Percentiles rank a stretch among this genome's conserved stretches.
Evolutionary conservation across 2,888 invertebrate genomes (phyloP).

Genomic region (Cephalotes varians): DNA sequence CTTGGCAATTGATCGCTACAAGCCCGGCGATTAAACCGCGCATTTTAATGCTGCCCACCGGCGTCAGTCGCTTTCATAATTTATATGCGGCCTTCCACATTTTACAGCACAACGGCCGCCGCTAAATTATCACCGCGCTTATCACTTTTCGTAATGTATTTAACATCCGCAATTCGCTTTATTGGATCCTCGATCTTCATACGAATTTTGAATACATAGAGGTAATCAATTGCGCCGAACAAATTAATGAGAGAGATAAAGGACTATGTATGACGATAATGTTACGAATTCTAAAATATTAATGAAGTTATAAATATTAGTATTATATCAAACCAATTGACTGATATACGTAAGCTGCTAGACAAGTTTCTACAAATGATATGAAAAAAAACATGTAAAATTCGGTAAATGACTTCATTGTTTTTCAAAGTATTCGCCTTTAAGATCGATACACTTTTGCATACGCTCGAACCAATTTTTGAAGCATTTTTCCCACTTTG

Average conservation of each 20-base stretch:
- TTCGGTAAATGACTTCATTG: no score
- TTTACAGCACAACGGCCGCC: conserved; percentile 72
- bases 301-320: conserved; percentile 3
- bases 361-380: no score
- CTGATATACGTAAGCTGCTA: no score
- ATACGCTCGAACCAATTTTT: no score
- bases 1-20: conserved; percentile 74
- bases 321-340: not conserved
- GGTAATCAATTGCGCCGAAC: not conserved
- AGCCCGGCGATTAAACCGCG: conserved; percentile 69
- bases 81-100: conserved; percentile 69
- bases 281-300: not conserved
- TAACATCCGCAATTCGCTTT: conserved; percentile 30
- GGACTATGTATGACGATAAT: not conserved
- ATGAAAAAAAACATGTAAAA: no score
- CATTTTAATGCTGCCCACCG: conserved; percentile 70
- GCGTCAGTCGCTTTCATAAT: conserved; percentile 71
- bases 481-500: no score
- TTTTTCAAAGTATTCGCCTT: no score
- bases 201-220: not conserved
- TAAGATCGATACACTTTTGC: no score
- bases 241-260: conserved; percentile 5
- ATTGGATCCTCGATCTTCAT: conserved; percentile 56
- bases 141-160: conserved; percentile 52
- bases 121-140: conserved; percentile 71